Evolutionary conservation across 1,140 invertebrate species (phyloP).

Genomic region (Sipha flava): DNA sequence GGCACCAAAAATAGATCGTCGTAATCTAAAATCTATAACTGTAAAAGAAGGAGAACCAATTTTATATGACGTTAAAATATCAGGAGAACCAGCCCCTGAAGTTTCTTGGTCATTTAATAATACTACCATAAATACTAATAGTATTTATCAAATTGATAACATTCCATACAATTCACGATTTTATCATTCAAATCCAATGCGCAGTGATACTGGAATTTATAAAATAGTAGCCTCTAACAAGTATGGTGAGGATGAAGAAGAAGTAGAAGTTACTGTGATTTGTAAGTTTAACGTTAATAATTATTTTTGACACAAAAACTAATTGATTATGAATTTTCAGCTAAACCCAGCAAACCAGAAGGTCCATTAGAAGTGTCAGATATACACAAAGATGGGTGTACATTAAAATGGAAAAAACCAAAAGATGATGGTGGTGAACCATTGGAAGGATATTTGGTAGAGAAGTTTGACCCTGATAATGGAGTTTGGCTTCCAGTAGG

Average conservation of each 20-base stretch:
- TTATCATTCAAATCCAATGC: conserved; percentile 67
- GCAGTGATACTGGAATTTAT: conserved; percentile 78
- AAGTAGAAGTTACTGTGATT: conserved; percentile 81
- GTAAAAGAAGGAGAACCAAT: conserved; percentile 77
- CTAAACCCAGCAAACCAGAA: conserved; percentile 84
- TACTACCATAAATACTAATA: conserved; percentile 49
- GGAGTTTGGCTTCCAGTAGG: conserved; percentile 84
- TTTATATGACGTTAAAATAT: conserved; percentile 72
- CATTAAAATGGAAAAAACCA: conserved; percentile 93
- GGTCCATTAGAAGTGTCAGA: conserved; percentile 93
- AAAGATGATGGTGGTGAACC: conserved; percentile 96
- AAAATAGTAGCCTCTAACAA: conserved; percentile 77
- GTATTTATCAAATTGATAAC: conserved; percentile 60
- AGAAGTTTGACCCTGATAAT: conserved; percentile 88
- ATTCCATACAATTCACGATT: conserved; percentile 81
- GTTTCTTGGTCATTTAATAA: conserved; percentile 62
- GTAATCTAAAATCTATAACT: conserved; percentile 64
- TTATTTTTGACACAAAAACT: neutral
- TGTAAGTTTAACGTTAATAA: conserved; percentile 52
- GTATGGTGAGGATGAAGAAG: conserved; percentile 79
- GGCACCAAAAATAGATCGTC: conserved; percentile 83
- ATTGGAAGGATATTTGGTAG: conserved; percentile 87
- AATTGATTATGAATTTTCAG: conserved; percentile 51
- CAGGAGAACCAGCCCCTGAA: conserved; percentile 74
- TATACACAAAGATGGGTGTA: conserved; percentile 88